Base-by-base conservation (phyloP, 1,140 invertebrate genomes). In the Cherax quadricarinatus region DNA sequence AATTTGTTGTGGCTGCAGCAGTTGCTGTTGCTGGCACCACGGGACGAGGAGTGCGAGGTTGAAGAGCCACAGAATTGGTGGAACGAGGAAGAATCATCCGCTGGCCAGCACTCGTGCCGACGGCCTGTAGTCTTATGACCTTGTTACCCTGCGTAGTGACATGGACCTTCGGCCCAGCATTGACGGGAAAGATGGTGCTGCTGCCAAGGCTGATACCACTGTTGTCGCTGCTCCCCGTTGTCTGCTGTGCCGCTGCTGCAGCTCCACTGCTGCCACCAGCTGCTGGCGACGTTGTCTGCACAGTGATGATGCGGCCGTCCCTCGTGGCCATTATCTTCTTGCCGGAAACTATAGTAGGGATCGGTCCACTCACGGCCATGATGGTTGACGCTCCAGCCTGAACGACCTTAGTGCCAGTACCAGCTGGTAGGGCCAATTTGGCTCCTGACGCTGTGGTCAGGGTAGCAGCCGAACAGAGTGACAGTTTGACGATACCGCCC, bases 221-320 rank as follows among this genome's bases (percentile, higher is more conserved):
- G 60, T n/a, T 70, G 60, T 85, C 91, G 5, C 18, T 49, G n/a
- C 41, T 66, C 24, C 62, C 78, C 16, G 62, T 10, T 21, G 85
- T 88, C n/a, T 78, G 66, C 41, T 57, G 49, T 12, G 81, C 7
- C 7, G 78, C 24, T 12, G 60, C 48, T 16, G 70, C 24, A 57
- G 53, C 12, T 41, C 30, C 30, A 41, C 30, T 41, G 30, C 30
- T 2, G 14, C 79, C 21, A 12, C 24, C 30, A 30, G 57, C 51
- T 21, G 85, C 41, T n/a, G 88, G 62, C 4, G 85, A 49, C 0
- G 92, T 78, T 1, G 90, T 93, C 73, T 92, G 93, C 6, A 94
- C 93, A 30, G 89, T 94, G n/a, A 94, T 94, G 9, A 94, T 91
- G 9, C 89, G 84, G 30, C 93, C 93, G 62, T 92, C 93, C 81